These are phyloP conservation scores for Microplitis demolitor DNA, from an alignment of 1,140 invertebrate genomes.

Conservation along the genomic window DNA sequence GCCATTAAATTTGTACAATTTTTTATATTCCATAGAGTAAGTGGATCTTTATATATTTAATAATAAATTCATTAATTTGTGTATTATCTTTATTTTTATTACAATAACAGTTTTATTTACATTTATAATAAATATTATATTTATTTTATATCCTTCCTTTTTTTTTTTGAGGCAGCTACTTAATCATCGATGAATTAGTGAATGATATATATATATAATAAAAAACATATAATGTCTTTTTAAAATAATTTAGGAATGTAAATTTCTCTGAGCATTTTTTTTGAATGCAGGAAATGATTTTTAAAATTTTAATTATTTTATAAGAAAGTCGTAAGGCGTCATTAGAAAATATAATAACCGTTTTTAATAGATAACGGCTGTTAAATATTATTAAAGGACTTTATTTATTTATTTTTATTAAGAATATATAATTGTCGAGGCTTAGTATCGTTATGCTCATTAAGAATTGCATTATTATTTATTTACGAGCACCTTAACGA, in stretches of 20 bases:
- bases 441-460: conserved; percentile 1
- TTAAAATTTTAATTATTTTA: background rate
- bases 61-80: conserved; percentile 14
- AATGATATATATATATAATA: conserved; percentile 28
- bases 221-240: conserved; percentile 42
- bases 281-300: no score
- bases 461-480: conserved; percentile 1
- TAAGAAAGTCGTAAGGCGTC: conserved; percentile 25
- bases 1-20: background rate
- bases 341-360: conserved; percentile 33
- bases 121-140: conserved; percentile 56
- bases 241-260: conserved; percentile 29
- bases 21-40: background rate
- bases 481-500: conserved; percentile 16
- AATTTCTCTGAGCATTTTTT: background rate
- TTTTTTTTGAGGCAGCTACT: conserved; percentile 42
- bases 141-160: conserved; percentile 32
- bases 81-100: conserved; percentile 48
- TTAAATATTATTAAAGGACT: conserved; percentile 6
- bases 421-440: conserved; percentile 8
- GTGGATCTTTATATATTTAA: background rate
- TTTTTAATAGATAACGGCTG: background rate
- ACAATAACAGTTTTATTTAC: conserved; percentile 56
- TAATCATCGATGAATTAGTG: conserved; percentile 49
- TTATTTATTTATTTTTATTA: conserved; percentile 19